phyloP scores from a whole-genome alignment of 1,140 invertebrate species.

The Scaptomyza montana region DNA sequence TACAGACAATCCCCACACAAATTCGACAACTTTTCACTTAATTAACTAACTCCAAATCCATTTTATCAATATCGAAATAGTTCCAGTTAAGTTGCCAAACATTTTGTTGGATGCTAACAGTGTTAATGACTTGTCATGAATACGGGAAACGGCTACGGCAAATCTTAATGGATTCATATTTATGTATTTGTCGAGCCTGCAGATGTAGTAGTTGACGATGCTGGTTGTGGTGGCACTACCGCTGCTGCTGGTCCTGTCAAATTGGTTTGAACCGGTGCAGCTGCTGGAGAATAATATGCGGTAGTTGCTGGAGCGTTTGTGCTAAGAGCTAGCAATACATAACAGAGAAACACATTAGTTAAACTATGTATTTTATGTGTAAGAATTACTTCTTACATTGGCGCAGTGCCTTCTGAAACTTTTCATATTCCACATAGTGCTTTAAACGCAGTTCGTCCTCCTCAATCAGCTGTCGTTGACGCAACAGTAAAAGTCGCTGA shows the following conservation, averaged over 20 bases:
- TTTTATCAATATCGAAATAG: conserved; percentile 42
- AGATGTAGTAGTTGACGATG: conserved; percentile 61
- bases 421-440: conserved; percentile 83
- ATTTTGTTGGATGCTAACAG: conserved; percentile 38
- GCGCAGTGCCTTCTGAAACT: conserved; percentile 80
- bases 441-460: conserved; percentile 82
- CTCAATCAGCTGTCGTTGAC: conserved; percentile 83
- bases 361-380: not conserved
- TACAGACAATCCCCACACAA: conserved; percentile 67
- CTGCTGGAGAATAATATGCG: conserved; percentile 69
- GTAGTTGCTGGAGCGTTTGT: conserved; percentile 72
- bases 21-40: conserved; percentile 70
- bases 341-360: not conserved
- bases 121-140: conserved; percentile 70
- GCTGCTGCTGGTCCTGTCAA: conserved; percentile 53
- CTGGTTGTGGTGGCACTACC: conserved; percentile 19
- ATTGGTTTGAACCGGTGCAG: conserved; percentile 68
- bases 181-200: conserved; percentile 65
- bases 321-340: conserved; percentile 59
- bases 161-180: conserved; percentile 21
- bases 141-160: conserved; percentile 45
- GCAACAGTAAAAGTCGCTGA: conserved; percentile 74
- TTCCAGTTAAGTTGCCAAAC: conserved; percentile 62
- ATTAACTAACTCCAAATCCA: conserved; percentile 56
- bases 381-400: conserved; percentile 62